Conservation (phyloP, 1,140 invertebrate genomes). For the Triops longicaudatus region DNA sequence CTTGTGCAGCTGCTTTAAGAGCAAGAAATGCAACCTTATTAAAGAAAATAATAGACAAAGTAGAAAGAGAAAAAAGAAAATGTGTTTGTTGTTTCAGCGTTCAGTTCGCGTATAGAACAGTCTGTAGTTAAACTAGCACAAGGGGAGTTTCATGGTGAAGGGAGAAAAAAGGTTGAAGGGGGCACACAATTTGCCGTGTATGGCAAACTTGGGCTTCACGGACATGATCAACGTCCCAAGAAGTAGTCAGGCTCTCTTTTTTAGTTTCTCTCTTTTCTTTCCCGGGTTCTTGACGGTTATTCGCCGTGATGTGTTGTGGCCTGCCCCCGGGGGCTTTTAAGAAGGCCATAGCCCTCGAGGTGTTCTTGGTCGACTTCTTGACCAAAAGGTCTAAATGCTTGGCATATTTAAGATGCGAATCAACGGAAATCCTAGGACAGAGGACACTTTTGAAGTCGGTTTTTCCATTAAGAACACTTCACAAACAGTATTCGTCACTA, state of each 20-base stretch:
- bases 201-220: background rate
- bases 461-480: background rate
- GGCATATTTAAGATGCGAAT: background rate
- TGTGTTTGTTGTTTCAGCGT: background rate
- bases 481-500: background rate
- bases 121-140: background rate
- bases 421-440: background rate
- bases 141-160: background rate
- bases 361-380: constrained; percentile 10
- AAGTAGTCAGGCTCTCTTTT: background rate
- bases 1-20: no score
- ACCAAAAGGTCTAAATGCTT: background rate
- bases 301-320: background rate
- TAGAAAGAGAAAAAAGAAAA: no score
- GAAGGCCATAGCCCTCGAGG: constrained; percentile 5
- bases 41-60: no score
- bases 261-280: background rate
- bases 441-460: background rate
- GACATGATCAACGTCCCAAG: constrained; percentile 7
- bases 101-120: constrained; percentile 9
- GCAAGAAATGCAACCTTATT: background rate
- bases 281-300: background rate
- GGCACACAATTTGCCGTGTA: constrained; percentile 11
- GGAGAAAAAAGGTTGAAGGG: background rate
- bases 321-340: background rate